phyloP scores from a whole-genome alignment of 2,113 vertebrate genomes.

The Myotis davidii region DNA sequence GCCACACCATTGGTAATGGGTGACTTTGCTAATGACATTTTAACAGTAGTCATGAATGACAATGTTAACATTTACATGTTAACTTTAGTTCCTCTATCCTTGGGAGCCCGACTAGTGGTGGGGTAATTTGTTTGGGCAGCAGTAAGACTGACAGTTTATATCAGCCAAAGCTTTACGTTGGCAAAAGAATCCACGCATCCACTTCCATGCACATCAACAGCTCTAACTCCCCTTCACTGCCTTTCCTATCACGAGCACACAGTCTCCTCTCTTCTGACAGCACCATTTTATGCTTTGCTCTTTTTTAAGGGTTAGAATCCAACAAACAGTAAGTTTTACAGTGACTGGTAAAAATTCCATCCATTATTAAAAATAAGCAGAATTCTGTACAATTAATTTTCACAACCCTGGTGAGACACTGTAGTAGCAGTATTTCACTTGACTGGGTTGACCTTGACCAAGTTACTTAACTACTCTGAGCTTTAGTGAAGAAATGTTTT shows the following conservation, averaged over 20 bases:
- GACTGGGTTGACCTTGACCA: neutral
- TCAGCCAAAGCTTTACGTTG: neutral
- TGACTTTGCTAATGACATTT: slow-evolving; percentile 16
- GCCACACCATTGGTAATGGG: neutral
- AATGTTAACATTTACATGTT: neutral
- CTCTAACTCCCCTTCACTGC: neutral
- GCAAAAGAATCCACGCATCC: neutral
- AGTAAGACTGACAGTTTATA: neutral
- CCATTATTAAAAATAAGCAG: neutral
- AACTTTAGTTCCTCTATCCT: slow-evolving; percentile 4
- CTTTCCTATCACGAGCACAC: neutral
- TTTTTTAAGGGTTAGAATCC: neutral
- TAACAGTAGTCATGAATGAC: neutral
- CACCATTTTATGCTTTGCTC: neutral
- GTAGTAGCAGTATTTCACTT: neutral
- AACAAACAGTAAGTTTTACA: slow-evolving; percentile 16
- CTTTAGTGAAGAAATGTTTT: neutral
- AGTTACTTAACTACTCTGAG: neutral
- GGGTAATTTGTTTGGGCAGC: neutral
- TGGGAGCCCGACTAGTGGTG: neutral
- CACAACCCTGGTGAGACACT: neutral
- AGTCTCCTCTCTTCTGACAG: neutral
- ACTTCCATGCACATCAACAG: neutral
- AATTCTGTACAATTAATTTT: neutral
- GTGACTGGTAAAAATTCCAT: neutral